Evolutionary conservation across 2,888 invertebrate species (phyloP).

Genomic region (Phorcus lineatus): DNA sequence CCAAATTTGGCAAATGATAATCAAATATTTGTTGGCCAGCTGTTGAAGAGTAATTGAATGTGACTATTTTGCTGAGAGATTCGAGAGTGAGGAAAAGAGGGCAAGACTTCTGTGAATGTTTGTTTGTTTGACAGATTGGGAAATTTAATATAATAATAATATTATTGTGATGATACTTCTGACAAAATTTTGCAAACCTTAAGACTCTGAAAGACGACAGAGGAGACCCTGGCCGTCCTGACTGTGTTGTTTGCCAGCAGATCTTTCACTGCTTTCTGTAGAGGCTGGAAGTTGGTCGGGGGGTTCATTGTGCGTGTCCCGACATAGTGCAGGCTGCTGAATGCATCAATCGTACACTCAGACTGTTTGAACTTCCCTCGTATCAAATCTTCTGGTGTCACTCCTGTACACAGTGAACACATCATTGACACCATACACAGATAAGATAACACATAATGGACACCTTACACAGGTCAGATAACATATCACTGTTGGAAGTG

Average conservation of each 20-base stretch:
- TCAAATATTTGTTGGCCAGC: no score
- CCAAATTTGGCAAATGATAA: no score
- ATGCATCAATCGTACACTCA: conserved; percentile 82
- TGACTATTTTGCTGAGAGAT: no score
- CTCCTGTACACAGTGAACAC: background rate
- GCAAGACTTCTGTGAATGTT: no score
- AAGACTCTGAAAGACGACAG: conserved; percentile 82
- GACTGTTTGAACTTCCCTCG: conserved; percentile 73
- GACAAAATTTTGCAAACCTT: conserved; percentile 76
- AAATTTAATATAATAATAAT: no score
- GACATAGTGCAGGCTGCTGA: conserved; percentile 81
- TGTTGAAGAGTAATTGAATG: no score
- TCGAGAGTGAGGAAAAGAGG: no score
- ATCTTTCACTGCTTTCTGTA: conserved; percentile 79
- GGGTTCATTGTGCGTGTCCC: conserved; percentile 69
- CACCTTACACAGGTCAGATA: no score
- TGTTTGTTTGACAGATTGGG: no score
- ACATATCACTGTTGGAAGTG: background rate
- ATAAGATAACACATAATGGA: no score
- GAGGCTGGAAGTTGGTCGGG: conserved; percentile 80
- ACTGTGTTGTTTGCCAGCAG: conserved; percentile 84
- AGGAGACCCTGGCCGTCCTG: conserved; percentile 82
- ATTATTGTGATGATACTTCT: no score
- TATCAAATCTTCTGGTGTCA: background rate
- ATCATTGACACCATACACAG: background rate